Evolutionary conservation across 1,140 invertebrate species (phyloP), one percentile per base, ranked within the genome.

Genomic region (Tetragnatha versicolor): DNA sequence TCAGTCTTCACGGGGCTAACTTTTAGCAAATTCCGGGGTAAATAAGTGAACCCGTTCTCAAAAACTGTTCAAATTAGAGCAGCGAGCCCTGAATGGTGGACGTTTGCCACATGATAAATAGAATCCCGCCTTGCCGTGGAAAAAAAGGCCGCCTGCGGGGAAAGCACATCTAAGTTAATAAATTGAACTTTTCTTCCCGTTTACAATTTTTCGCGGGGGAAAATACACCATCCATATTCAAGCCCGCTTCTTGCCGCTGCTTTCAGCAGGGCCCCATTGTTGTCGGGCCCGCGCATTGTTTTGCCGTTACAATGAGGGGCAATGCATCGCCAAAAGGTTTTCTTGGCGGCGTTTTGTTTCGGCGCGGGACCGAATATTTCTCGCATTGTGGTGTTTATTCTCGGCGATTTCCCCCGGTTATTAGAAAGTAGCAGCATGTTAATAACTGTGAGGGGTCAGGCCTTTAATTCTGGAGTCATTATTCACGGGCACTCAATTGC

Each of bases 151-250:
- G 27, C 29, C 20, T 35, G n/a, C 17, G 61, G 37, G 39, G 22
- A n/a, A 22, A 42, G 37, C 20, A 37, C n/a, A n/a, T n/a, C 37
- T n/a, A 39, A 73, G 69, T 73, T 73, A 73, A 73, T 73, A 73
- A 73, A 73, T 61, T 61, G 53, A 73, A 73, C 69, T 58, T 73
- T 60, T 73, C 69, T 73, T 55, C 49, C 49, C 70, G 51, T 73
- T 73, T 47, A 73, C 69, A 73, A 73, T 60, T 73, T 73, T 73
- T 58, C 70, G 27, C 22, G 69, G 22, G 69, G 47, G 69, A 73
- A 61, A 73, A 73, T 73, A 20, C 70, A 39, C 70, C 70, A 73
- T 73, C 70, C 55, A 73, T 58, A 73, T 73, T 73, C 70, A 58
- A 39, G 61, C 53, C 39, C 22, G 35, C 33, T 73, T 60, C 47